Conservation (phyloP, 1,140 invertebrate genomes). For the Contarinia nasturtii region DNA sequence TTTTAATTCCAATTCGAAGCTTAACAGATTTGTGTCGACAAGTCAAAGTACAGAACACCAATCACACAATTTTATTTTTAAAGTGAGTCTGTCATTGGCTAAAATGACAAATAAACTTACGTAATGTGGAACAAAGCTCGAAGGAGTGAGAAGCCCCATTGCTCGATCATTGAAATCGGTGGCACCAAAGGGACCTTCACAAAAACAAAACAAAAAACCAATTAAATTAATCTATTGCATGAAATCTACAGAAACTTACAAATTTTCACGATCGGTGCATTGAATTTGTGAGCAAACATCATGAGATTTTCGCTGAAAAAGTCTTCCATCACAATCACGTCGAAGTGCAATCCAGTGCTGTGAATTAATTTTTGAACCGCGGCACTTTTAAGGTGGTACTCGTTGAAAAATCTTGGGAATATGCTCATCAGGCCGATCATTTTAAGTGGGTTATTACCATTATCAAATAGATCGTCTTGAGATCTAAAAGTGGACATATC, state of each 20-base stretch:
- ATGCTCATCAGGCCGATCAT: too few relatives aligned
- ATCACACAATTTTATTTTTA: too few relatives aligned
- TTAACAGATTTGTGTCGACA: too few relatives aligned
- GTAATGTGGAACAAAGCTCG: constrained; percentile 27
- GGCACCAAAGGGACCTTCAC: constrained; percentile 27
- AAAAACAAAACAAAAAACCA: not conserved
- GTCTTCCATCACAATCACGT: constrained; percentile 25
- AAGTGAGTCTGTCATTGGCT: too few relatives aligned
- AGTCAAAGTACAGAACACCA: too few relatives aligned
- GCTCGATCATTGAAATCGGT: constrained; percentile 31
- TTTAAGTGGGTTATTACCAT: too few relatives aligned
- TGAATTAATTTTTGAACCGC: constrained; percentile 11
- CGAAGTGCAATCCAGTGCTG: constrained; percentile 16
- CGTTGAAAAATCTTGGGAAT: constrained; percentile 6
- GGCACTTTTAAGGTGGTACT: constrained; percentile 13
- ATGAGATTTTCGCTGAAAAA: constrained; percentile 25
- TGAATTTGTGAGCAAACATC: constrained; percentile 19
- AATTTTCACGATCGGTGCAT: constrained; percentile 23
- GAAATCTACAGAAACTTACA: constrained; percentile 7
- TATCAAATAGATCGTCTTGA: too few relatives aligned
- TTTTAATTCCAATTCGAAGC: too few relatives aligned
- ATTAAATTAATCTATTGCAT: too few relatives aligned
- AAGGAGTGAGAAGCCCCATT: constrained; percentile 28
- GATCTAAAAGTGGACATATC: constrained; percentile 26
- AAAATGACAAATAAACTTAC: too few relatives aligned